Evolutionary conservation across 2,113 vertebrate genomes (phyloP).

Genomic region (Macroglossus sobrinus): DNA sequence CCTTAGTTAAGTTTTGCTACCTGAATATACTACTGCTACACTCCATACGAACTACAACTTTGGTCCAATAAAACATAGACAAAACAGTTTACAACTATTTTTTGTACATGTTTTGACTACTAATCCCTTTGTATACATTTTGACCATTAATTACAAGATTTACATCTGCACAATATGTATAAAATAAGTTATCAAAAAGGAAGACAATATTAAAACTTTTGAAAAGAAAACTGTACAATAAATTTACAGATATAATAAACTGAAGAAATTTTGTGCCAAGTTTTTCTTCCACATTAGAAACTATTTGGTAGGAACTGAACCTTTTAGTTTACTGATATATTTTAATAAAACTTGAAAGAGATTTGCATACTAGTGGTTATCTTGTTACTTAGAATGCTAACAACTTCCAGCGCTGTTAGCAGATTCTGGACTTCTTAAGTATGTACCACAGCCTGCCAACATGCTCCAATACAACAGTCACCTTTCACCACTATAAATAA

Average conservation of each 20-base stretch:
- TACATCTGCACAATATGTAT: slow-evolving; percentile 99
- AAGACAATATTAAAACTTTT: slow-evolving; percentile 92
- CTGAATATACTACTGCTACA: slow-evolving; percentile 87
- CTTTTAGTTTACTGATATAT: slow-evolving; percentile 67
- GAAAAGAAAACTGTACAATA: slow-evolving; percentile 91
- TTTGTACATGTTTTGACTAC: slow-evolving; percentile 95
- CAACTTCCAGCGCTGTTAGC: slow-evolving; percentile 85
- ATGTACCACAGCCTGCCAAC: slow-evolving; percentile 54
- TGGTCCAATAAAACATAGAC: slow-evolving; percentile 99
- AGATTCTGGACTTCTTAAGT: slow-evolving; percentile 67
- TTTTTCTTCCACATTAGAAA: slow-evolving; percentile 79
- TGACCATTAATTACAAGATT: slow-evolving; percentile 99
- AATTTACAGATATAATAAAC: slow-evolving; percentile 85
- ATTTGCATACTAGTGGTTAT: slow-evolving; percentile 77
- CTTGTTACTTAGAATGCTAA: slow-evolving; percentile 66
- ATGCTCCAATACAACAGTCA: slow-evolving; percentile 57
- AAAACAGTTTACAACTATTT: slow-evolving; percentile 93
- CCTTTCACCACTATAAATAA: slow-evolving; percentile 70
- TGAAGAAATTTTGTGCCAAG: slow-evolving; percentile 78
- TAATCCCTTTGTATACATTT: slow-evolving; percentile 92
- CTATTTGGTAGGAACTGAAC: slow-evolving; percentile 78
- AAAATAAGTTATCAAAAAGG: slow-evolving; percentile 99
- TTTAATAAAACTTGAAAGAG: slow-evolving; percentile 55
- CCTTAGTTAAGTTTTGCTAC: slow-evolving; percentile 85
- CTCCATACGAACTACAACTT: slow-evolving; percentile 90